Evolutionary conservation across 2,113 vertebrate genomes (phyloP), one percentile per base, ranked within the genome.

Genomic region (Collichthys lucidus): DNA sequence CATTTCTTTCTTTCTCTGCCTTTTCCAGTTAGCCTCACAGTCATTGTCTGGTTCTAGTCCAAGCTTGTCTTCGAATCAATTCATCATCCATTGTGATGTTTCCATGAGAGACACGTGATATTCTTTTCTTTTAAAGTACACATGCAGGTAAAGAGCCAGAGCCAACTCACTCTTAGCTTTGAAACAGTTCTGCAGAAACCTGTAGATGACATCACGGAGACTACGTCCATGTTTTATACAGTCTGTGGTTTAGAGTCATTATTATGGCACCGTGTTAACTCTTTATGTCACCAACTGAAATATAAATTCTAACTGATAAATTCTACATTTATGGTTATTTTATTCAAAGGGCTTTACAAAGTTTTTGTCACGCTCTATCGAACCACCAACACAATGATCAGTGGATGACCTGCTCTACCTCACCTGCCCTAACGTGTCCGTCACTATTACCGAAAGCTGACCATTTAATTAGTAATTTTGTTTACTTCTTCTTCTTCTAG

Each of bases 1-100:
- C 74, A 68, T 88, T 88, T 85, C 56, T 19, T 64, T 68, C 61
- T 80, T 75, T 78, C 79, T 26, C 69, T 72, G 66, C 31, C 55
- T 70, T 77, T 79, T 74, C 66, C 79, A 15, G 57, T 61, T 71
- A 62, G 52, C 65, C 49, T 57, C 69, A 24, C 52, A 65, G 29
- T 47, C 24, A 60, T 64, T 14, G 17, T 57, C 65, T 4, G 9
- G 40, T 56, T 55, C 59, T 31, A 77, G 74, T 74, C 59, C 16
- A 22, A 24, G 11, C 72, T 64, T 68, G 63, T 26, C 31, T 19
- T 46, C 12, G 69, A 60, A 59, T 49, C 42, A 24, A 1, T 20
- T 22, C 11, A 15, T 62, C 55, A 40, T 52, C 16, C 35, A 4
- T 44, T 59, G 12, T 50, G 44, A 49, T 22, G 47, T 68, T 68